phyloP scores from a whole-genome alignment of 2,113 vertebrate genomes.

The Melanocharis versteri region DNA sequence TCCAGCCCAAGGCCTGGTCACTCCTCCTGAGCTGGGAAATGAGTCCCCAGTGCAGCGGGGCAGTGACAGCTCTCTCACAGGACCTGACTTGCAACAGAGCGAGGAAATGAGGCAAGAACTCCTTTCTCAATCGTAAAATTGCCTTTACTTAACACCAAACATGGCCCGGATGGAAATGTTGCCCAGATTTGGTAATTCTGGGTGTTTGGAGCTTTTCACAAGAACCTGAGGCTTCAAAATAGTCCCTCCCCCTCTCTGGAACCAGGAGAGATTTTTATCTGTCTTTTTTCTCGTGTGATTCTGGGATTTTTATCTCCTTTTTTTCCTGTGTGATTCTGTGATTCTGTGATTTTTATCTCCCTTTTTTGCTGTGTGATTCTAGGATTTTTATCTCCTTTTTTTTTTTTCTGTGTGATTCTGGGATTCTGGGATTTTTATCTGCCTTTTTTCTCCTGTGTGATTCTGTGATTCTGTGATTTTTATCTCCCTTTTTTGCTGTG shows the following conservation, averaged over 20 bases:
- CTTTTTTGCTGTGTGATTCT: too few species aligned
- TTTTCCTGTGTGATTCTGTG: too few species aligned
- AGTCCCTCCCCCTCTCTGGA: rapidly evolving
- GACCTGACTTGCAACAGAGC: background rate
- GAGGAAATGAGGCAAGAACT: background rate
- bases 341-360: background rate
- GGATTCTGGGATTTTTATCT: background rate
- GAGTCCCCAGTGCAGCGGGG: rapidly evolving
- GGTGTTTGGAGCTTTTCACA: background rate
- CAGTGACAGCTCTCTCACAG: background rate
- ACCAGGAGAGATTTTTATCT: background rate
- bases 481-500: background rate
- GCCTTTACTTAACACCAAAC: background rate
- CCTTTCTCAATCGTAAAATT: background rate
- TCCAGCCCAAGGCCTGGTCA: background rate
- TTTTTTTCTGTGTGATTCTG: background rate
- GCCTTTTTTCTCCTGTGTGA: background rate
- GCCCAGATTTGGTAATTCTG: background rate
- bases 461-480: background rate
- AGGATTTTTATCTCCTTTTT: too few species aligned
- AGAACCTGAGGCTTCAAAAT: background rate
- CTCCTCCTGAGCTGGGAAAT: background rate
- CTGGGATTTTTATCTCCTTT: background rate
- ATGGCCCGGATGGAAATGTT: background rate
- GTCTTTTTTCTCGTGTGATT: background rate